Percentiles rank a stretch among this genome's conserved stretches.
Evolutionary conservation across 1,140 invertebrate species (phyloP).

Genomic region (Chelonus insularis): DNA sequence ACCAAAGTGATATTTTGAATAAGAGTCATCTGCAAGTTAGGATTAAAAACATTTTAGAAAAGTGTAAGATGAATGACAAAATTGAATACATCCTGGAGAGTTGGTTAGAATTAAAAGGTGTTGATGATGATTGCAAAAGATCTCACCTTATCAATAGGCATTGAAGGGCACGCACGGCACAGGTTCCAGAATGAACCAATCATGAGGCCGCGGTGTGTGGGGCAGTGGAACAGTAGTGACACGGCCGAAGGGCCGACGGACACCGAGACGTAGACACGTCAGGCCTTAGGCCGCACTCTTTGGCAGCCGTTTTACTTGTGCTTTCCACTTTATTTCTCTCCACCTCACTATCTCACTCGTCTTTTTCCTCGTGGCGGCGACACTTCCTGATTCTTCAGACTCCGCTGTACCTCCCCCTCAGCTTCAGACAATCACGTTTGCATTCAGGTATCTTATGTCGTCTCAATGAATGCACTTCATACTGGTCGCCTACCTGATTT

Average conservation of each 20-base stretch:
- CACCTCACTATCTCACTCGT: constrained; percentile 4
- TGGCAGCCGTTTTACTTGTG: constrained; percentile 10
- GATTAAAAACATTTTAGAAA: too few relatives aligned
- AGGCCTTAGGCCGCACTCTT: constrained; percentile 28
- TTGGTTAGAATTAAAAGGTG: background rate
- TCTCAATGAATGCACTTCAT: constrained; percentile 4
- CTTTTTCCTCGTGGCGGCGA: constrained; percentile 5
- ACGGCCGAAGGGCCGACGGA: constrained; percentile 39
- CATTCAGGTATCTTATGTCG: constrained; percentile 2
- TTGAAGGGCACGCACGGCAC: constrained; percentile 89
- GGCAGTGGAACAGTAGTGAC: constrained; percentile 54
- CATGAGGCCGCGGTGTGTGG: constrained; percentile 67
- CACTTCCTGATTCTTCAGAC: background rate
- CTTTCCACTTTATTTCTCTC: background rate
- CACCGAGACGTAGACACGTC: constrained; percentile 33
- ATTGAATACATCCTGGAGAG: too few relatives aligned
- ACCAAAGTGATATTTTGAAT: too few relatives aligned
- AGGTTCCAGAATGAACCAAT: constrained; percentile 93
- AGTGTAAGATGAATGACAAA: too few relatives aligned
- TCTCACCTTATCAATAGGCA: constrained; percentile 89
- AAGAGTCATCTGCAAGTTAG: too few relatives aligned
- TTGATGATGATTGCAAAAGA: background rate
- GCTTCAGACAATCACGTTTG: constrained; percentile 1
- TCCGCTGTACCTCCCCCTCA: background rate
- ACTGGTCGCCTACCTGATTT: background rate